These are phyloP conservation scores for Drosophila sordidula DNA, from an alignment of 2,888 invertebrate genomes.

Conservation along the genomic window DNA sequence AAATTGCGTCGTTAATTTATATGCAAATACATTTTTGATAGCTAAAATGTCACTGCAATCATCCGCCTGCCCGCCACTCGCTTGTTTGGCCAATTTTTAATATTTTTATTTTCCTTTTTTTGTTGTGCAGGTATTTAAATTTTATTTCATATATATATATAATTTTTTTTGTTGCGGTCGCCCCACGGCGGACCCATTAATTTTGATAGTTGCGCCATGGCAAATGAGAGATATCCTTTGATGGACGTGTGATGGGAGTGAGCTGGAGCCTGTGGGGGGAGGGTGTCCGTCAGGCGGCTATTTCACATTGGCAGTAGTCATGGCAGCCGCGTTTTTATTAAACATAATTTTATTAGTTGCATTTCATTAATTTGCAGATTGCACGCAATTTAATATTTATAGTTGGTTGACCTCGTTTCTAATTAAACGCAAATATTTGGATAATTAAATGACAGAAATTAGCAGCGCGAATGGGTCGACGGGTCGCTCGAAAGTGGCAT, in stretches of 20 bases:
- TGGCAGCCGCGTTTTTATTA: slow-evolving; percentile 53
- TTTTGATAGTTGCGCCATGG: slow-evolving; percentile 73
- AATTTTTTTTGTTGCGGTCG: slow-evolving; percentile 48
- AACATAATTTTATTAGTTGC: slow-evolving; percentile 78
- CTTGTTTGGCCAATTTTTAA: slow-evolving; percentile 7
- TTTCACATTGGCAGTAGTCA: slow-evolving; percentile 49
- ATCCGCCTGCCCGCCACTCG: slow-evolving; percentile 14
- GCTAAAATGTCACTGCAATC: slow-evolving; percentile 75
- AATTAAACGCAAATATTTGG: slow-evolving; percentile 76
- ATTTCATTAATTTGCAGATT: slow-evolving; percentile 75
- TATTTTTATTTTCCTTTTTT: slow-evolving; percentile 10
- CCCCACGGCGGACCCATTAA: slow-evolving; percentile 64
- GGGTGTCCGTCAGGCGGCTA: not conserved
- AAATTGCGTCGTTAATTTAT: slow-evolving; percentile 75
- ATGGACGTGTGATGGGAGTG: slow-evolving; percentile 44
- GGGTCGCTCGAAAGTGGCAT: not conserved
- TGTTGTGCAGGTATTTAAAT: slow-evolving; percentile 66
- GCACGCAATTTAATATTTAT: slow-evolving; percentile 75
- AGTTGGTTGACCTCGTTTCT: slow-evolving; percentile 75
- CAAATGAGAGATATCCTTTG: slow-evolving; percentile 69
- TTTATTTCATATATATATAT: slow-evolving; percentile 53
- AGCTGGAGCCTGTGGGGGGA: not conserved
- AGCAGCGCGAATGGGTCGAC: slow-evolving; percentile 32
- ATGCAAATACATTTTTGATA: slow-evolving; percentile 80
- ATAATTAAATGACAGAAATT: slow-evolving; percentile 71